Base-by-base conservation (phyloP, 2,113 vertebrate species). In the Furnarius figulus region DNA sequence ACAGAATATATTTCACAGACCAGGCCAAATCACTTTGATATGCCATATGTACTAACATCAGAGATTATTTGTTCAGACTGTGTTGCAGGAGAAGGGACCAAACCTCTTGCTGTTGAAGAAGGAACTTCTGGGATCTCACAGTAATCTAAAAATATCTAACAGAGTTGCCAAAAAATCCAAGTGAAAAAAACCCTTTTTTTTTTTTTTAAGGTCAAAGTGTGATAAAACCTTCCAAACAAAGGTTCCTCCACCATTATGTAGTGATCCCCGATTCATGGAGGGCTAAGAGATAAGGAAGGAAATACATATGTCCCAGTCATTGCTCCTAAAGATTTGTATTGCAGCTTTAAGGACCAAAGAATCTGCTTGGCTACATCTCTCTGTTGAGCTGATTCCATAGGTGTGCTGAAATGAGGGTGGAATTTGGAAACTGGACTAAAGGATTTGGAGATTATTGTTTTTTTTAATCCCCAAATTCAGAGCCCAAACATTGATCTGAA, bases 91-190 rank as follows among this genome's bases (percentile, higher is more conserved):
- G 56, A 83, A 59, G 27, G 17, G 12, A 55, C 20, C 82, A 77
- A 85, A 88, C 55, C 30, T 95, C 67, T 88, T 83, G 90, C 78
- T 89, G 35, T 27, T 84, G 35, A 13, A 84, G 35, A 13, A 84
- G 5, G 30, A 37, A 47, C 33, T 71, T 86, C 12, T 83, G 92
- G 68, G 35, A 80, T 62, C 22, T 59, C 21, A 9, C 2, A 30
- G 49, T 31, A 47, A 39, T 15, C 18, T 70, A 55, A 62, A 70
- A 75, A 40, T 5, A 28, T 13, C 46, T 39, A 47, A 37, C 28
- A 58, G 31, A 49, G 3, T 33, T 63, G 16, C 33, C 22, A 67
- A 53, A 59, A 55, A 14, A 27, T 11, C 33, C 27, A 63, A 52
- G 8, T 14, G 24, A 78, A 66, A 33, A 40, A 9, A 7, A 5